These are phyloP conservation scores for Ferrisia virgata DNA, from an alignment of 2,888 invertebrate genomes.

Conservation along the genomic window DNA sequence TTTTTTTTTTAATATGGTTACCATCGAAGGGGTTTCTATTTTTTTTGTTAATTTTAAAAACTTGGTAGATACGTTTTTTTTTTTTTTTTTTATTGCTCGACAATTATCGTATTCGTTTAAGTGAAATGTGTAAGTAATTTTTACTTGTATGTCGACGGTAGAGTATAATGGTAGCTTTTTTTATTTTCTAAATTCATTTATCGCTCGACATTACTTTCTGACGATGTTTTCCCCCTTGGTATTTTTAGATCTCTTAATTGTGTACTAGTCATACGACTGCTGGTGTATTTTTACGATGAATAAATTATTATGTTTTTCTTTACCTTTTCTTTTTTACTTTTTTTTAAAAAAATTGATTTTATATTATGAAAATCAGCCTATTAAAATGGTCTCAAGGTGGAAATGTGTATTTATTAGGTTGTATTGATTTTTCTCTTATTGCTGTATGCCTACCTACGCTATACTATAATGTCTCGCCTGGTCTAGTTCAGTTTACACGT, in stretches of 20 bases:
- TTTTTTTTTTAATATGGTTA: conserved; percentile 3
- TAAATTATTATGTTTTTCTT: conserved; percentile 36
- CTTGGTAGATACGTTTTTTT: neutral
- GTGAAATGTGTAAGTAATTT: neutral
- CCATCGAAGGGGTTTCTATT: neutral
- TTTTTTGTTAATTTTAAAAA: neutral
- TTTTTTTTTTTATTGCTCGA: neutral
- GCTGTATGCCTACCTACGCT: neutral
- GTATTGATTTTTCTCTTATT: conserved; percentile 6
- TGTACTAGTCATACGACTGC: conserved; percentile 46
- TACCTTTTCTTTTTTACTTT: neutral
- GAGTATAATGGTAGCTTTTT: conserved; percentile 18
- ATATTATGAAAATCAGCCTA: neutral
- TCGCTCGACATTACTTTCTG: neutral
- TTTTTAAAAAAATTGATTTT: conserved; percentile 2
- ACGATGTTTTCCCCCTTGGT: neutral
- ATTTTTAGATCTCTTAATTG: conserved; percentile 43
- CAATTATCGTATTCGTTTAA: neutral
- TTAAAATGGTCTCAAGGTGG: neutral
- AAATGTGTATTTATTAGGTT: neutral
- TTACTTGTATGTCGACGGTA: neutral
- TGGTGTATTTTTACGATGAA: conserved; percentile 42
- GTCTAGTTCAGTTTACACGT: neutral
- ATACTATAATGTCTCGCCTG: neutral
- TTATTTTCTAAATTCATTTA: neutral